Conservation (phyloP, 2,888 invertebrate genomes). For the Quadroppia sp. region DNA sequence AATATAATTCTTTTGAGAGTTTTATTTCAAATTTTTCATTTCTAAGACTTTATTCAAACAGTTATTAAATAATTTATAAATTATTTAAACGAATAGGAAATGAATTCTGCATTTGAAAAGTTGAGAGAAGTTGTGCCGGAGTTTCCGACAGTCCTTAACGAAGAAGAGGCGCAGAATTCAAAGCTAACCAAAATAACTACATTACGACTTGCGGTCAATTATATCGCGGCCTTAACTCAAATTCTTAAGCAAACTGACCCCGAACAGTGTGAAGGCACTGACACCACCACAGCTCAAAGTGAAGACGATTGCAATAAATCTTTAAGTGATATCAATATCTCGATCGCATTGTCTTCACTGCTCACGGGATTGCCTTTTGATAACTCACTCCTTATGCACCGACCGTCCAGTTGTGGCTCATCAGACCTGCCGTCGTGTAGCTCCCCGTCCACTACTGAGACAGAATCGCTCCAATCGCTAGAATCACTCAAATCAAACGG, state of each 20-base stretch:
- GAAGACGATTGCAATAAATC: constrained; percentile 11
- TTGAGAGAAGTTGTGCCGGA: constrained; percentile 70
- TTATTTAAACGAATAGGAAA: constrained; percentile 58
- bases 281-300: not conserved
- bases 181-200: constrained; percentile 87
- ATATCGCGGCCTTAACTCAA: constrained; percentile 65
- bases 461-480: constrained; percentile 43
- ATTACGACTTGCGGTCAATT: constrained; percentile 77
- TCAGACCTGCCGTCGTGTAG: constrained; percentile 24
- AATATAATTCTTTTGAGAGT: not conserved
- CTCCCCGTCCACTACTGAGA: constrained; percentile 38
- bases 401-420: constrained; percentile 34
- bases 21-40: not conserved
- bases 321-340: not conserved
- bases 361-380: constrained; percentile 14
- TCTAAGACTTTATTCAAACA: not conserved
- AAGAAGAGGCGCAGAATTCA: constrained; percentile 51
- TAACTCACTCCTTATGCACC: constrained; percentile 17
- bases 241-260: constrained; percentile 42
- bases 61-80: not conserved
- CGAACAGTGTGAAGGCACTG: not conserved
- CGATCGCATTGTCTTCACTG: not conserved
- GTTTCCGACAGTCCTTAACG: not conserved
- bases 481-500: constrained; percentile 44
- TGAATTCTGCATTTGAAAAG: constrained; percentile 81